Conservation (phyloP, 2,797 vertebrate species). For the Gallinago stenura region DNA sequence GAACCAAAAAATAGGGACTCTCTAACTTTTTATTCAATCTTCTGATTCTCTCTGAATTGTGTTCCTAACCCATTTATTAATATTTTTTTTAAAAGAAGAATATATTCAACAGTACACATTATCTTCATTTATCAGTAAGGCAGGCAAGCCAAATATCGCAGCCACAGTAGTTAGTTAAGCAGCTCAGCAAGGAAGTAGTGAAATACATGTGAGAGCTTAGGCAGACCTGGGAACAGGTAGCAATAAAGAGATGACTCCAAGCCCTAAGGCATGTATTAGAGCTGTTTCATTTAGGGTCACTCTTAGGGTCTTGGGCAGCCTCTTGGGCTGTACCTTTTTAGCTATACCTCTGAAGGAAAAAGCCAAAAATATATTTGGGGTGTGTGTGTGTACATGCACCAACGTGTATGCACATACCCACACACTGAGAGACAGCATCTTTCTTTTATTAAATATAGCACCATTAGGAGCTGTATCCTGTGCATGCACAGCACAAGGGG, state of each 20-base stretch:
- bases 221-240: neutral
- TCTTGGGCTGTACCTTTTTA: neutral
- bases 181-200: neutral
- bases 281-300: neutral
- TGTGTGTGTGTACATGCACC: accelerated
- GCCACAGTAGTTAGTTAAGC: neutral
- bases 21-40: neutral
- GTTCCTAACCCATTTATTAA: neutral
- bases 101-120: neutral
- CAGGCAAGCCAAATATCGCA: neutral
- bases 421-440: neutral
- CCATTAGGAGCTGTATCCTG: neutral
- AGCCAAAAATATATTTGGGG: neutral
- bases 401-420: accelerated
- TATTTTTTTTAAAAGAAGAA: neutral
- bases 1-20: neutral
- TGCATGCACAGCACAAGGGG: neutral
- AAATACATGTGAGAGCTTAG: neutral
- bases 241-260: neutral
- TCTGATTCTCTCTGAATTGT: neutral
- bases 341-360: neutral
- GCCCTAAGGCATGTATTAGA: accelerated
- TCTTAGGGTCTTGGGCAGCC: neutral
- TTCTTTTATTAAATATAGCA: neutral
- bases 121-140: neutral